These are phyloP conservation scores for Autographa pulchrina DNA, from an alignment of 2,888 invertebrate species.

Conservation along the genomic window DNA sequence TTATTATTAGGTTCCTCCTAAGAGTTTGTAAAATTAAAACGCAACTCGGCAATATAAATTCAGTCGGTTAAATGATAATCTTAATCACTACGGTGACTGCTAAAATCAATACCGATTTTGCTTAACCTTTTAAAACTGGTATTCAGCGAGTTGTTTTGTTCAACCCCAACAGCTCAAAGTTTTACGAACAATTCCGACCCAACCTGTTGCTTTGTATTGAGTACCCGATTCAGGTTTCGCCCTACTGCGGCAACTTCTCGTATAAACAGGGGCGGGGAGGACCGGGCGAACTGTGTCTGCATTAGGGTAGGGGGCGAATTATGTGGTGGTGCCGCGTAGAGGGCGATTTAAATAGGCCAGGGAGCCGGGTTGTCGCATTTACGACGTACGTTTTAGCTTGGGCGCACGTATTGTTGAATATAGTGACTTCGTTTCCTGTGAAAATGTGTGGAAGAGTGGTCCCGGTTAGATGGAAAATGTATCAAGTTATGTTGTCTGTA, in stretches of 20 bases:
- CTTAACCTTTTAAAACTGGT: too few relatives aligned
- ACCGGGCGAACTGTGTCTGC: background rate
- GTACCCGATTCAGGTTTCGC: background rate
- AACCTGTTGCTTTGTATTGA: background rate
- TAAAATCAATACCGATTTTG: too few relatives aligned
- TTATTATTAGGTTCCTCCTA: too few relatives aligned
- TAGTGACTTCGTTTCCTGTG: background rate
- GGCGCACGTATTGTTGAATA: background rate
- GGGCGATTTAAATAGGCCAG: background rate
- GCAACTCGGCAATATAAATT: too few relatives aligned
- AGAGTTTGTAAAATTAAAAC: too few relatives aligned
- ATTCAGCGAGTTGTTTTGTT: too few relatives aligned
- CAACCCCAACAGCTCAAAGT: too few relatives aligned
- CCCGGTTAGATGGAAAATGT: background rate
- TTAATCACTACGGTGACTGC: too few relatives aligned
- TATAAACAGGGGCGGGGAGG: background rate
- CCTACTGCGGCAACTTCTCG: constrained; percentile 3
- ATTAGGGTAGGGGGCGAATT: background rate
- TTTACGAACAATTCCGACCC: too few relatives aligned
- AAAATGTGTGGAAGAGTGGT: background rate
- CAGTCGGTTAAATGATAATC: too few relatives aligned
- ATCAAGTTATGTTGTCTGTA: constrained; percentile 73
- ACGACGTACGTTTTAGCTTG: background rate
- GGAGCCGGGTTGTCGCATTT: constrained; percentile 1
- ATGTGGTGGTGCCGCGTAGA: background rate